Evolutionary conservation across 2,888 invertebrate genomes (phyloP).

Genomic region (Ophion costatus): DNA sequence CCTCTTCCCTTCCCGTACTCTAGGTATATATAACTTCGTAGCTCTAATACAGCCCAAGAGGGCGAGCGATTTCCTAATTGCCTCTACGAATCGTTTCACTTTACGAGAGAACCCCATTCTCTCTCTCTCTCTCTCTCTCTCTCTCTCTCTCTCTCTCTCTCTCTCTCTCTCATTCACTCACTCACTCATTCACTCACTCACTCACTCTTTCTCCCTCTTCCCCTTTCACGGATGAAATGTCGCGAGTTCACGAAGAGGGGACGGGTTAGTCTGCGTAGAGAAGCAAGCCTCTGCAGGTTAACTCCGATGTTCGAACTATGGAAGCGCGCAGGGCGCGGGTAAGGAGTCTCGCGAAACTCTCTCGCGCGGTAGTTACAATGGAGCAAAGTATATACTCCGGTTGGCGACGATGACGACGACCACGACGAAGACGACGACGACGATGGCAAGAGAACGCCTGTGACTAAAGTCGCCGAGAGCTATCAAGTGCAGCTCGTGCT

Average conservation of each 20-base stretch:
- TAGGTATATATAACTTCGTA: constrained; percentile 22
- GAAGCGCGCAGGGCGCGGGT: constrained; percentile 1
- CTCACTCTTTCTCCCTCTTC: neutral
- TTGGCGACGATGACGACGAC: constrained; percentile 53
- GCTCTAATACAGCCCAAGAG: constrained; percentile 41
- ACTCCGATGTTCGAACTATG: constrained; percentile 35
- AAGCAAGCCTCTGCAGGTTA: constrained; percentile 17
- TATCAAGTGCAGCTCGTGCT: constrained; percentile 49
- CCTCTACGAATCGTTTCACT: constrained; percentile 61
- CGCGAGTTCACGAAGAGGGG: constrained; percentile 16
- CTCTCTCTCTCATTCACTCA: neutral
- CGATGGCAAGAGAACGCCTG: constrained; percentile 38
- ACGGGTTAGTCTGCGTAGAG: constrained; percentile 35
- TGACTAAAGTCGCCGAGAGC: constrained; percentile 48
- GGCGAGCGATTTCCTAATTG: constrained; percentile 60
- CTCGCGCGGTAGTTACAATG: constrained; percentile 43
- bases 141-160: neutral
- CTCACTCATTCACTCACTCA: neutral
- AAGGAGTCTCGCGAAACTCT: constrained; percentile 52
- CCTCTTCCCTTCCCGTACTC: neutral
- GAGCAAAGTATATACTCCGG: constrained; percentile 21
- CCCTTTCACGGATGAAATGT: constrained; percentile 51
- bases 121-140: neutral
- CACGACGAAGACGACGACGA: constrained; percentile 44
- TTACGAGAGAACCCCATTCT: constrained; percentile 39